Base-by-base conservation (phyloP, 2,113 vertebrate genomes). In the Erythrolamprus reginae region DNA sequence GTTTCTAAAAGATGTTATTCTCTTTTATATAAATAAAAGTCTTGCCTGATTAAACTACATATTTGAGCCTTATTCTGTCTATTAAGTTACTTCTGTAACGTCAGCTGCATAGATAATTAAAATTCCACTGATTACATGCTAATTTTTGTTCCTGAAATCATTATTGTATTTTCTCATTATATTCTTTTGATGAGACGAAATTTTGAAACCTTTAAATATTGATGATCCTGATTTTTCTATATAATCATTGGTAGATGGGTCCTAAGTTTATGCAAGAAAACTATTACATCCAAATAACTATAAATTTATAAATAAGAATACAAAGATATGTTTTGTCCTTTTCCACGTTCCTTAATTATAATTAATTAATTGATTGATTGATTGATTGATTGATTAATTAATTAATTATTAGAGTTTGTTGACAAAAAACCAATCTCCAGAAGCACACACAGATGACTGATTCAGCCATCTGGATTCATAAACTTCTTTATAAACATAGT, bases 71-170 rank as follows among this genome's bases (percentile, higher is more conserved):
- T 61, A 65, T 65, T 42, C 23, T 47, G 42, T 55, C 53, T 90
- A 85, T 55, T 65, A 7, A 58, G 23, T 58, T 88, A 53, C 28
- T 88, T 28, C 42, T 83, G 86, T 50, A 88, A 55, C 58, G 88
- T 88, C 15, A 84, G 55, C 65, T 61, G 70, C 5, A 53, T 48
- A n/a, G 53, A 90, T 53, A 87, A 87, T 87, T 84, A 61, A 88
- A 47, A 51, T 89, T 84, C 53, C 55, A 88, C 86, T 91, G 86
- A 84, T 88, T 88, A 42, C 45, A 84, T 84, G 45, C 53, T 88
- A 83, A 83, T 84, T 91, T 91, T 61, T 88, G 53, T 83, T n/a
- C 1, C 9, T 91, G 50, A 83, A 58, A 42, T 88, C 45, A 65
- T 13, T 42, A 88, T 91, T 87, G 56, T 9, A 58, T 58, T 58